Percentiles rank a stretch among this genome's conserved stretches.
phyloP scores from a whole-genome alignment of 2,888 invertebrate species.

The Drosophila kuntzei region DNA sequence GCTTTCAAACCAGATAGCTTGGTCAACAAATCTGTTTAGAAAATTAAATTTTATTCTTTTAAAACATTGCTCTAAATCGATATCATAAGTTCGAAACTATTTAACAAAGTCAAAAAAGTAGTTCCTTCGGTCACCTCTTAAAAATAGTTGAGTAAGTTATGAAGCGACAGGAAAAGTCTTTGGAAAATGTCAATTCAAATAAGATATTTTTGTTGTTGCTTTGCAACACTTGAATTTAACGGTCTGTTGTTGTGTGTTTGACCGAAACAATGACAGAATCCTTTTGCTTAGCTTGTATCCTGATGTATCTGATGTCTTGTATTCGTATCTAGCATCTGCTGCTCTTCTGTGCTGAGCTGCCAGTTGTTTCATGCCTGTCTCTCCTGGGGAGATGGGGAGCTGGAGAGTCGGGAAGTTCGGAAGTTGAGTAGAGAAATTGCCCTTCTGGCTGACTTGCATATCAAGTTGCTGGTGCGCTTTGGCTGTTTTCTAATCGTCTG shows the following conservation, averaged over 20 bases:
- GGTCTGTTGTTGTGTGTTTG: constrained; percentile 73
- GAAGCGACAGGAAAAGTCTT: background rate
- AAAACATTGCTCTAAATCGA: background rate
- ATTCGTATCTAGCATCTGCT: constrained; percentile 35
- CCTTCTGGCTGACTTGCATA: constrained; percentile 63
- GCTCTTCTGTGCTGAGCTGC: constrained; percentile 5
- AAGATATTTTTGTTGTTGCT: constrained; percentile 1
- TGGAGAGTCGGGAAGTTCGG: background rate
- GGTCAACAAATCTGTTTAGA: too few relatives aligned
- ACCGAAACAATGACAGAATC: constrained; percentile 70
- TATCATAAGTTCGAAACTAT: background rate
- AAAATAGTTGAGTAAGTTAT: constrained; percentile 7
- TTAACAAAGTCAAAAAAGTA: background rate
- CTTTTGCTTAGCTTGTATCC: constrained; percentile 35
- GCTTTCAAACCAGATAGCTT: too few relatives aligned
- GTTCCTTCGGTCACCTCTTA: background rate
- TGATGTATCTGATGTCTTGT: constrained; percentile 30
- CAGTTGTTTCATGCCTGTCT: constrained; percentile 39
- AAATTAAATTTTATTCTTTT: too few relatives aligned
- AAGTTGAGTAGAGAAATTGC: constrained; percentile 17
- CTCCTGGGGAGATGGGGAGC: background rate
- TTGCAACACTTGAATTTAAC: constrained; percentile 63
- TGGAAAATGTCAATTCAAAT: background rate
- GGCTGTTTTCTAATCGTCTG: constrained; percentile 71
- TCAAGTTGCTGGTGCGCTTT: constrained; percentile 61